These are phyloP conservation scores for Hylyphantes graminicola DNA, from an alignment of 1,140 invertebrate genomes.

Conservation along the genomic window DNA sequence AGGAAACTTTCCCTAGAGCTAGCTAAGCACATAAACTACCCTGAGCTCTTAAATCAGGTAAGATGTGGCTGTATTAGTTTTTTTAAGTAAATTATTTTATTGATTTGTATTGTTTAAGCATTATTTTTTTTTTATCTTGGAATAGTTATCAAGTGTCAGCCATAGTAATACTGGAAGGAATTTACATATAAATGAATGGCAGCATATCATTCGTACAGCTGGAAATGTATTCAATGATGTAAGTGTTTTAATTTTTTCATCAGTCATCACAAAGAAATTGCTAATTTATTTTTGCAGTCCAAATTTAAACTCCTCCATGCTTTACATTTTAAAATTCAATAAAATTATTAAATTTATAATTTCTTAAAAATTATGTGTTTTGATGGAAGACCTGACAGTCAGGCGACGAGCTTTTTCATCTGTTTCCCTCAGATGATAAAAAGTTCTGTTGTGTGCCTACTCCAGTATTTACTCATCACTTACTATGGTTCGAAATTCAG, in stretches of 20 bases:
- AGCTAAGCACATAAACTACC: slow-evolving; percentile 46
- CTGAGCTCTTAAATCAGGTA: slow-evolving; percentile 52
- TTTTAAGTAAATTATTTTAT: neutral
- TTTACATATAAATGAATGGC: slow-evolving; percentile 57
- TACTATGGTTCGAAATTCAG: no score
- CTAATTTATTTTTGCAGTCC: no score
- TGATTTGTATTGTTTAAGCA: neutral
- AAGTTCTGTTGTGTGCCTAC: no score
- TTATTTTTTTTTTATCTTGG: neutral
- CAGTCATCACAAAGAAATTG: neutral
- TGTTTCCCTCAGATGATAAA: no score
- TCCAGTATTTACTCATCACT: no score
- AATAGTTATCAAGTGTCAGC: slow-evolving; percentile 49
- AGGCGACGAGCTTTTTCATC: no score
- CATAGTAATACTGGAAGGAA: slow-evolving; percentile 54
- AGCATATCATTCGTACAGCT: slow-evolving; percentile 38
- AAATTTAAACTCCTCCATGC: no score
- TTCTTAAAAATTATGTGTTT: no score
- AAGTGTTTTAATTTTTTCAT: neutral
- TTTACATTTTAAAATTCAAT: no score
- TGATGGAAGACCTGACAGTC: no score
- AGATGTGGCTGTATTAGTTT: neutral
- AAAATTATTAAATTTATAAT: no score
- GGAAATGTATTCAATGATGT: slow-evolving; percentile 27
- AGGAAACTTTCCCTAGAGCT: slow-evolving; percentile 45